Evolutionary conservation across 2,888 invertebrate genomes (phyloP).

Genomic region (Ecliptopera silaceata): DNA sequence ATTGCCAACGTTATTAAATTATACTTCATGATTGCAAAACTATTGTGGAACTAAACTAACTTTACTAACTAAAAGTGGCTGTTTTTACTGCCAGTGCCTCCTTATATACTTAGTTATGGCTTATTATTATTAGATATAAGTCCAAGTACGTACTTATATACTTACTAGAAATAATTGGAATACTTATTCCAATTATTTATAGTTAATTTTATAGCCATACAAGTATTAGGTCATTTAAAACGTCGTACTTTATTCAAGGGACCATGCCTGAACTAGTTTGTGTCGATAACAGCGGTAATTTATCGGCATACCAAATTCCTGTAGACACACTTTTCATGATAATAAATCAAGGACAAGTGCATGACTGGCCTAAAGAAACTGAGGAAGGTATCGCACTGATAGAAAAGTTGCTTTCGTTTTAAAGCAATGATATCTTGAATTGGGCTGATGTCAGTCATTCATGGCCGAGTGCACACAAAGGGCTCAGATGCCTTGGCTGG

Average conservation of each 20-base stretch:
- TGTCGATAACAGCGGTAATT: neutral
- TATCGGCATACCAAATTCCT: constrained; percentile 6
- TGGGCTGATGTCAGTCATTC: neutral
- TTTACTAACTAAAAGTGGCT: neutral
- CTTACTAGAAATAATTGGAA: neutral
- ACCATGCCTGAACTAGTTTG: neutral
- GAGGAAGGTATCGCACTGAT: too few relatives aligned
- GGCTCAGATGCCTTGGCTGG: constrained; percentile 16
- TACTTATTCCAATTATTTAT: neutral
- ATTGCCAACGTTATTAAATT: neutral
- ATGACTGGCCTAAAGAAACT: neutral
- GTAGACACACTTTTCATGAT: neutral
- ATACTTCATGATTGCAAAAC: constrained; percentile 8
- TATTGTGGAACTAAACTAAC: neutral
- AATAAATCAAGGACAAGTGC: neutral
- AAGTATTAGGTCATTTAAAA: neutral
- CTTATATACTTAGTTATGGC: neutral
- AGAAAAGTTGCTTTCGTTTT: too few relatives aligned
- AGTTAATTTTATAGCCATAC: constrained; percentile 3
- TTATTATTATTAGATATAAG: neutral
- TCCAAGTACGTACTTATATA: neutral
- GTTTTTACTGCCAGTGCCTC: neutral
- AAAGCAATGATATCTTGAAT: neutral
- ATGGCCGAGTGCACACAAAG: constrained; percentile 30
- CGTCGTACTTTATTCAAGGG: neutral